Evolutionary conservation across 2,113 vertebrate genomes (phyloP).

Genomic region (Cebus imitator): DNA sequence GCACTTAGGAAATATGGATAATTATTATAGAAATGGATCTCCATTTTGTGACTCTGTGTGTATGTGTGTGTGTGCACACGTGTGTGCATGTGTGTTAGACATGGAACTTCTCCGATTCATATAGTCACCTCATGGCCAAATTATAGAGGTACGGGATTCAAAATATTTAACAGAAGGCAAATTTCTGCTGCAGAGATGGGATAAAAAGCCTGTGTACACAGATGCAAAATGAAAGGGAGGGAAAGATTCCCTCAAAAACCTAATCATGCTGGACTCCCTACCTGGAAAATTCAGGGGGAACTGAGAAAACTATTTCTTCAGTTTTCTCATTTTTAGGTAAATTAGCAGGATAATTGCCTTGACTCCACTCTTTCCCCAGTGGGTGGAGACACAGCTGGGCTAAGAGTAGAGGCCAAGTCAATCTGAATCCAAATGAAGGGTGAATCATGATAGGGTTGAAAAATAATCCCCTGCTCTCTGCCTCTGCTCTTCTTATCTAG

Average conservation of each 20-base stretch:
- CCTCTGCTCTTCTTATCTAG: background rate
- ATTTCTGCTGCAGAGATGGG: background rate
- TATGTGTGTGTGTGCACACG: background rate
- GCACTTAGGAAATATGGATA: background rate
- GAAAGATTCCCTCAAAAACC: slow-evolving; percentile 9
- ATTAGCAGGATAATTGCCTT: slow-evolving; percentile 68
- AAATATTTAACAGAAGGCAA: background rate
- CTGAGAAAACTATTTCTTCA: slow-evolving; percentile 50
- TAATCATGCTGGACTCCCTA: slow-evolving; percentile 50
- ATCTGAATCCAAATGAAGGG: slow-evolving; percentile 15
- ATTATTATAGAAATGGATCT: background rate
- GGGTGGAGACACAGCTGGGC: slow-evolving; percentile 70
- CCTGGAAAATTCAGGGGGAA: slow-evolving; percentile 62
- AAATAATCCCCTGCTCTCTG: background rate
- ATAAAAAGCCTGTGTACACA: background rate
- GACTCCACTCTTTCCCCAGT: slow-evolving; percentile 26
- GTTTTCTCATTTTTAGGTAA: slow-evolving; percentile 64
- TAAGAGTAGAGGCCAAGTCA: background rate
- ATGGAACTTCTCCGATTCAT: background rate
- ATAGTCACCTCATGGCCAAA: background rate
- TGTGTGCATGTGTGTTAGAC: background rate
- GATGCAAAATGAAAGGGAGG: slow-evolving; percentile 18
- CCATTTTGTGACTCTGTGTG: background rate
- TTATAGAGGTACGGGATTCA: background rate
- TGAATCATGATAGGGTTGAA: background rate